phyloP scores from a whole-genome alignment of 2,888 invertebrate species.

The Teleogryllus oceanicus region DNA sequence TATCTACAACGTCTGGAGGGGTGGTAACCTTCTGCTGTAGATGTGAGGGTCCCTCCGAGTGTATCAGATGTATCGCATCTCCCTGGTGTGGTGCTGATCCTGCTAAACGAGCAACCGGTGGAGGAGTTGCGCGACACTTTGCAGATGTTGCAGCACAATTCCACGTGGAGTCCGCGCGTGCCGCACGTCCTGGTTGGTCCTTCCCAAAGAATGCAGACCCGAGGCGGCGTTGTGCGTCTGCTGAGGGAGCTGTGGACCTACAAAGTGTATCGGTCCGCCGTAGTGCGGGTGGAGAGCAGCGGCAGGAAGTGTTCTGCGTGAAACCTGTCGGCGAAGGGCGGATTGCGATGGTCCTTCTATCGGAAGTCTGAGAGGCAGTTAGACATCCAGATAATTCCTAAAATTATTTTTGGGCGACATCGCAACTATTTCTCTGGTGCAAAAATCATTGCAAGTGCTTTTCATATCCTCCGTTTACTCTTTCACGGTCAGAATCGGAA shows the following conservation, averaged over 20 bases:
- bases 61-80: no score
- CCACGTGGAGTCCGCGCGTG: no score
- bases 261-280: neutral
- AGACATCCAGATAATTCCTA: neutral
- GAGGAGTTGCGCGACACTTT: no score
- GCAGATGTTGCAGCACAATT: no score
- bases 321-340: neutral
- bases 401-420: neutral
- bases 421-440: neutral
- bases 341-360: neutral
- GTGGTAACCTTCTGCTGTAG: no score
- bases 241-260: neutral
- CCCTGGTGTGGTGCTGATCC: no score
- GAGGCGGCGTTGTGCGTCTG: no score
- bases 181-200: no score
- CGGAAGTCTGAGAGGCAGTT: neutral
- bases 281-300: neutral
- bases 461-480: neutral
- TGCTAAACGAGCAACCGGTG: no score
- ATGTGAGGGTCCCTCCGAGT: no score
- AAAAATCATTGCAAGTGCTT: neutral
- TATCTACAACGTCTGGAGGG: no score
- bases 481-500: neutral
- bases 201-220: no score
- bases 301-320: neutral